Evolutionary conservation across 2,113 vertebrate species (phyloP).

Genomic region (Anguilla japonica): DNA sequence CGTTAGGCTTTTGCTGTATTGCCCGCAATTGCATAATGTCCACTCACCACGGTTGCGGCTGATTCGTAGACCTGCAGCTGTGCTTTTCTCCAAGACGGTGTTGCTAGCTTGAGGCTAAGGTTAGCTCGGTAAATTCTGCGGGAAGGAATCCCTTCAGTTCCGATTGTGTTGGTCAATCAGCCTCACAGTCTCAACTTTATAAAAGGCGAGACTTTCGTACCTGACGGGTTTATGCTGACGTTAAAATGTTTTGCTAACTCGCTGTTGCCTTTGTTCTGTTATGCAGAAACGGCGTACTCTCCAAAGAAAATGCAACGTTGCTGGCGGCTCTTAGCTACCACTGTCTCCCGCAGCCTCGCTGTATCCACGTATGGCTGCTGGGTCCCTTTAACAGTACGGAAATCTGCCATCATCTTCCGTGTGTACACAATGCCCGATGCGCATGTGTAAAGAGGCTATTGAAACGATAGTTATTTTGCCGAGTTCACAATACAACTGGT

Average conservation of each 20-base stretch:
- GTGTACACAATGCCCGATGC: conserved; percentile 47
- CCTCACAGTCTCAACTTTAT: not conserved
- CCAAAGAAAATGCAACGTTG: not conserved
- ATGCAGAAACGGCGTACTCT: not conserved
- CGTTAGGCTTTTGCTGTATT: not conserved
- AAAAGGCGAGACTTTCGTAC: not conserved
- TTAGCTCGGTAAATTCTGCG: not conserved
- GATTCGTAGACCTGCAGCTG: not conserved
- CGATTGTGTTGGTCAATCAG: not conserved
- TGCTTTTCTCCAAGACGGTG: not conserved
- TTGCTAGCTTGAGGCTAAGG: not conserved
- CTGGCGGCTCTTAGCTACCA: conserved; percentile 16
- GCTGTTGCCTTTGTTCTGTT: not conserved
- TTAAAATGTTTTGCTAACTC: not conserved
- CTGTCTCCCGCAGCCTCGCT: conserved; percentile 19
- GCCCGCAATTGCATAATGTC: not conserved
- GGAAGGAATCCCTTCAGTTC: not conserved
- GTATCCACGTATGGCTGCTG: conserved; percentile 23
- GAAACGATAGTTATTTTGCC: not conserved
- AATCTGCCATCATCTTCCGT: conserved; percentile 42
- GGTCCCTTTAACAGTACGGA: conserved; percentile 43
- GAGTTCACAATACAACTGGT: too few relatives aligned
- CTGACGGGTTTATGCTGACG: not conserved
- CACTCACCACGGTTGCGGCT: not conserved
- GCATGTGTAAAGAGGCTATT: conserved; percentile 34